phyloP scores from a whole-genome alignment of 2,888 invertebrate species.

The Muschampia plurimacula region DNA sequence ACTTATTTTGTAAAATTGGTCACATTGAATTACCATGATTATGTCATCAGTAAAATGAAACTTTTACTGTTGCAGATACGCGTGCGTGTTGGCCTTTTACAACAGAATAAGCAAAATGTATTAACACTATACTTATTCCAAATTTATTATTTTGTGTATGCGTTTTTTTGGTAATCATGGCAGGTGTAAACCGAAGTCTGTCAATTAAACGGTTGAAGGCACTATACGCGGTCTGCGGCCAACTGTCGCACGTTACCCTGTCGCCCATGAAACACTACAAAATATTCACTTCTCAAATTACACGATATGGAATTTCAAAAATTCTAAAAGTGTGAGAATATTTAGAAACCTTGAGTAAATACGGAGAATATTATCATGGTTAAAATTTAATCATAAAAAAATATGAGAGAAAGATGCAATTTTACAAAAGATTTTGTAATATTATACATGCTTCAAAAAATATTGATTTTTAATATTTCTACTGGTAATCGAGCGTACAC shows the following conservation, averaged over 20 bases:
- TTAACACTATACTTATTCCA: constrained; percentile 1
- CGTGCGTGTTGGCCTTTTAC: not conserved
- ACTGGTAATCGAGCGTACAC: not conserved
- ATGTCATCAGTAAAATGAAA: not conserved
- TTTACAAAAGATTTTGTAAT: not conserved
- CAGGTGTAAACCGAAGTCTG: constrained; percentile 28
- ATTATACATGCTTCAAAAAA: not conserved
- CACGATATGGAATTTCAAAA: constrained; percentile 25
- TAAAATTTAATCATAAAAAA: not conserved
- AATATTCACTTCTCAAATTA: constrained; percentile 28
- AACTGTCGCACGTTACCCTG: constrained; percentile 27
- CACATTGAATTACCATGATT: not conserved
- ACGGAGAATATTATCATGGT: not conserved
- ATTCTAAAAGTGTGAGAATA: constrained; percentile 22
- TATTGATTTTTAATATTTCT: not conserved
- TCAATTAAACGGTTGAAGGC: constrained; percentile 34
- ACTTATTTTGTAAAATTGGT: no score
- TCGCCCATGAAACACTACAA: constrained; percentile 30
- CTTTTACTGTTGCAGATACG: not conserved
- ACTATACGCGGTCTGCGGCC: constrained; percentile 18
- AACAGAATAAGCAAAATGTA: constrained; percentile 3
- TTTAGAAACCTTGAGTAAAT: constrained; percentile 7
- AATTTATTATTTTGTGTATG: constrained; percentile 14
- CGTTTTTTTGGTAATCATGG: constrained; percentile 19
- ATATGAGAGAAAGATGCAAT: not conserved